Evolutionary conservation across 2,113 vertebrate species (phyloP).

Genomic region (Puffinus mauretanicus): DNA sequence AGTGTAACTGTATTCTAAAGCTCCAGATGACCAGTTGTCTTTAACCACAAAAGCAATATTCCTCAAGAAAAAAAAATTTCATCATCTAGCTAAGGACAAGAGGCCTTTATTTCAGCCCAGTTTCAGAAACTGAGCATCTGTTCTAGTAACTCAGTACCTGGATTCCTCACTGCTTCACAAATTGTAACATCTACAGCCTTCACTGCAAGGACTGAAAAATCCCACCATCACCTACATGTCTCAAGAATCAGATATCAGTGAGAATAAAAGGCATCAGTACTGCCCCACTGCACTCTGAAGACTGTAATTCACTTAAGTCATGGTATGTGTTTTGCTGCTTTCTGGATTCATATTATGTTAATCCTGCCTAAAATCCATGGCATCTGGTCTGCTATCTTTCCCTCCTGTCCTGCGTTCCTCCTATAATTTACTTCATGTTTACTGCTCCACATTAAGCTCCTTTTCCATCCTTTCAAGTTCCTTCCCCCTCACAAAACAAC

Average conservation of each 20-base stretch:
- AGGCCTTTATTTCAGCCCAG: not conserved
- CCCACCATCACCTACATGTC: not conserved
- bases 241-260: not conserved
- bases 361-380: not conserved
- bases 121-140: not conserved
- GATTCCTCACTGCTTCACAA: not conserved
- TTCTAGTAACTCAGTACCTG: not conserved
- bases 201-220: not conserved
- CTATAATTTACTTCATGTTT: not conserved
- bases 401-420: not conserved
- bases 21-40: not conserved
- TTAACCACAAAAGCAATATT: not conserved
- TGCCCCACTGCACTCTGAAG: not conserved
- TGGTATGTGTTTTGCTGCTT: fast-evolving
- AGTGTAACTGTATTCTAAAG: not conserved
- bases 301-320: not conserved
- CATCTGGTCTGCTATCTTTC: not conserved
- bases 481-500: not conserved
- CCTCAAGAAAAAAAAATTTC: not conserved
- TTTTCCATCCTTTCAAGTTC: not conserved
- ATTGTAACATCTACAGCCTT: not conserved
- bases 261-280: not conserved
- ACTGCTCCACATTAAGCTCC: not conserved
- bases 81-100: not conserved
- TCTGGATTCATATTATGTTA: not conserved